Conservation (phyloP, 2,113 vertebrate genomes). For the Spheniscus mendiculus region DNA sequence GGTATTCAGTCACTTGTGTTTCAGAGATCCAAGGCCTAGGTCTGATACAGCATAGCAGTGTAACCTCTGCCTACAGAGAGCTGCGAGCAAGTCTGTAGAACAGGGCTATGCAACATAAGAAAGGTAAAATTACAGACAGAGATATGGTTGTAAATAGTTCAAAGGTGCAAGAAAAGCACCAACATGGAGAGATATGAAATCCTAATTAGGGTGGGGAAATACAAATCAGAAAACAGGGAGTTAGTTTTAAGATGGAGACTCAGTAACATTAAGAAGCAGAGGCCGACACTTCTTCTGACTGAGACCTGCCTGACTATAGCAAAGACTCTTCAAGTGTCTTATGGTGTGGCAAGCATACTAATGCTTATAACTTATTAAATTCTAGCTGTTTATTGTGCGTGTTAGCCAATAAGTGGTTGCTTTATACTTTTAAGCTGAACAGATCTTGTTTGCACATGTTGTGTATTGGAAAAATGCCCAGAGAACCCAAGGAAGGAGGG, state of each 20-base stretch:
- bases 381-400: neutral
- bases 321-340: neutral
- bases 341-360: neutral
- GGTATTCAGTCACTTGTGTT: neutral
- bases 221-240: neutral
- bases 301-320: neutral
- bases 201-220: neutral
- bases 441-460: neutral
- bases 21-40: neutral
- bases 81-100: neutral
- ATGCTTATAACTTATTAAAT: neutral
- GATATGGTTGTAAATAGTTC: neutral
- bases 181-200: neutral
- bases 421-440: neutral
- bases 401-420: neutral
- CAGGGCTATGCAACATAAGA: neutral
- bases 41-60: neutral
- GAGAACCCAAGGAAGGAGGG: neutral
- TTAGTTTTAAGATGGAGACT: neutral
- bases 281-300: neutral
- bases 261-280: neutral
- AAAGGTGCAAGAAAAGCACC: neutral
- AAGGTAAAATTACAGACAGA: neutral
- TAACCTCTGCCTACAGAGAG: neutral
- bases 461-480: neutral